These are phyloP conservation scores for Phortica variegata DNA, from an alignment of 1,140 invertebrate species.

Conservation along the genomic window DNA sequence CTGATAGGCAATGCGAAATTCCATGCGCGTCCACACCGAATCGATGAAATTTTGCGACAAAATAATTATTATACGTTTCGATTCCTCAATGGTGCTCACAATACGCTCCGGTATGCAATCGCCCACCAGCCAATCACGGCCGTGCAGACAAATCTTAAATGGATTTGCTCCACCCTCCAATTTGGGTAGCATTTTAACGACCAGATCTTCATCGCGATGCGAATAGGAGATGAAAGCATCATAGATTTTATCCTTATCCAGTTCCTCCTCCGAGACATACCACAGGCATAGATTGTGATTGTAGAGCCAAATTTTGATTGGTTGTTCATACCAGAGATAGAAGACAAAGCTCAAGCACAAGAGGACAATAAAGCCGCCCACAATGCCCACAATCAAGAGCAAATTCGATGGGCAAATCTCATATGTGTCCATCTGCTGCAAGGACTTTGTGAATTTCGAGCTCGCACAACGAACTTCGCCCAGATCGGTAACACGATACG, in stretches of 20 bases:
- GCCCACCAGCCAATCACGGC: slow-evolving; percentile 77
- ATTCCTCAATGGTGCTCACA: slow-evolving; percentile 72
- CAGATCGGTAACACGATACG: slow-evolving; percentile 45
- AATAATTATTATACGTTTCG: slow-evolving; percentile 78
- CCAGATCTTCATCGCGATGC: slow-evolving; percentile 74
- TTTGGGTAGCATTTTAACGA: slow-evolving; percentile 66
- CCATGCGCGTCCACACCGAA: slow-evolving; percentile 82
- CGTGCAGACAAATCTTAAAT: slow-evolving; percentile 75
- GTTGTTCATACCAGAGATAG: slow-evolving; percentile 65
- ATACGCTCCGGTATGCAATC: slow-evolving; percentile 81
- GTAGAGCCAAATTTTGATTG: slow-evolving; percentile 72
- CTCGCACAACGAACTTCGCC: slow-evolving; percentile 57
- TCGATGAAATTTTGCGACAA: slow-evolving; percentile 78
- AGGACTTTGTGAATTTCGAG: slow-evolving; percentile 15
- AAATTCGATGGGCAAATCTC: slow-evolving; percentile 60
- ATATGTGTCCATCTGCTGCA: slow-evolving; percentile 55
- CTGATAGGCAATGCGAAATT: slow-evolving; percentile 79
- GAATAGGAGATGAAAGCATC: slow-evolving; percentile 89
- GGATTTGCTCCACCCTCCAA: slow-evolving; percentile 64
- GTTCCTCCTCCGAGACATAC: slow-evolving; percentile 69
- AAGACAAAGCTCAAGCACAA: slow-evolving; percentile 59
- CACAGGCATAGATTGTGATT: slow-evolving; percentile 68
- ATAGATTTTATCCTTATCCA: slow-evolving; percentile 76
- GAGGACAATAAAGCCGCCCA: slow-evolving; percentile 57
- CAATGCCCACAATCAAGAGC: slow-evolving; percentile 49